Base-by-base conservation (phyloP, 2,797 vertebrate genomes). In the Caiman crocodilus region DNA sequence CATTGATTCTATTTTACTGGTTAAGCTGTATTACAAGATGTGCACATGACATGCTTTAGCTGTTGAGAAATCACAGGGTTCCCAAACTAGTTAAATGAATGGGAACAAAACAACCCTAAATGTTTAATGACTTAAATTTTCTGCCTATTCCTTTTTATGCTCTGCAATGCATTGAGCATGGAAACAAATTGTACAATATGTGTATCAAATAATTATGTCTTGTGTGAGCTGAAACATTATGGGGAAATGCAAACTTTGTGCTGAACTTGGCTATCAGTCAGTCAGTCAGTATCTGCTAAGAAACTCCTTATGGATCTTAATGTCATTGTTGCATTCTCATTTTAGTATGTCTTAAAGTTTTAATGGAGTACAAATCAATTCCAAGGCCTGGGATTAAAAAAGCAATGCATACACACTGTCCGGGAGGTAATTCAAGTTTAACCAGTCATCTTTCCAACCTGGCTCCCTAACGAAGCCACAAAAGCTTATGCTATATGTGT, bases 41-140 rank as follows among this genome's bases (percentile, higher is more conserved):
- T 25, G 35, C 61, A 65, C 30, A n/a, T 55, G 57, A 32, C 65
- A 23, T 32, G 30, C 10, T 28, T 9, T 1, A 67, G 30, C 57
- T 90, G 9, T 84, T 57, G 23, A 61, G 55, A 90, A 92, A 30
- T 77, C 65, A 90, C 25, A 32, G n/a, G 59, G 17, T 64, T 65
- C 69, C 65, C 88, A 77, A 87, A 50, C 32, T 6, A 88, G 92
- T 90, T 85, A 90, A 87, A n/a, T 73, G 79, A 75, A 63, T 75
- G 74, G 61, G 81, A 81, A 42, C 67, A 86, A 71, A 32, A 56
- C 28, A 84, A 23, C 10, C 26, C 3, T 61, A 78, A 17, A 50
- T 50, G 42, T 50, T 61, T 21, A 85, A n/a, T 4, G 67, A 50
- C 75, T 32, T 59, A 74, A 77, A 10, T 12, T 23, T 32, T 13